Percentiles rank a stretch among this genome's conserved stretches.
These are phyloP conservation scores for Iguana delicatissima DNA, from an alignment of 2,797 vertebrate genomes.

Conservation along the genomic window DNA sequence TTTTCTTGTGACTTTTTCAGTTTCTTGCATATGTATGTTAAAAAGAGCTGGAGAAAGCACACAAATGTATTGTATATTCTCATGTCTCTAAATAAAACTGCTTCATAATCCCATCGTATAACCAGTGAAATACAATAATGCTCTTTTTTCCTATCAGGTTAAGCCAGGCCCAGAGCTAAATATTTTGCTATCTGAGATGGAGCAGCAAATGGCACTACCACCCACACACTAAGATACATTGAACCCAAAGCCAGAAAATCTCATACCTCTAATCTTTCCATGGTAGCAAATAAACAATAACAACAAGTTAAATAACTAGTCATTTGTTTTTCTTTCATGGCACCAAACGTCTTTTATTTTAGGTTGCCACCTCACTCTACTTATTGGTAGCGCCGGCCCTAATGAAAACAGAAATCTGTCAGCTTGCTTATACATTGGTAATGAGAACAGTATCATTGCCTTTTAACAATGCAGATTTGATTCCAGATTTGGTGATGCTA, in stretches of 20 bases:
- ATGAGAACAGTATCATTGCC: not conserved
- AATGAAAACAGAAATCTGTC: no score
- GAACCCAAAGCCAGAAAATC: no score
- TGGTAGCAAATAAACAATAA: not conserved
- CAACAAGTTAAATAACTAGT: not conserved
- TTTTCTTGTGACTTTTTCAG: constrained; percentile 42
- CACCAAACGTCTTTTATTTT: not conserved
- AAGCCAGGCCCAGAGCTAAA: not conserved
- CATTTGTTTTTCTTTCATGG: not conserved
- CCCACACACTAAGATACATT: no score
- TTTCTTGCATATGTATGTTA: constrained; percentile 46
- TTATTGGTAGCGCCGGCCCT: not conserved
- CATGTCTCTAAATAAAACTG: not conserved
- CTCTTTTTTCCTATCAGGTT: not conserved
- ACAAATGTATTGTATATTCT: constrained; percentile 44
- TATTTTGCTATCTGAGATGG: not conserved
- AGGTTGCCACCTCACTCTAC: not conserved
- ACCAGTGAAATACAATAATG: not conserved
- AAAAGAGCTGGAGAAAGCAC: constrained; percentile 27
- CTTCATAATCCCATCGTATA: not conserved
- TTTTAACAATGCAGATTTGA: not conserved
- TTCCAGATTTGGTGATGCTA: not conserved
- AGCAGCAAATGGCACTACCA: not conserved
- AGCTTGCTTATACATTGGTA: not conserved
- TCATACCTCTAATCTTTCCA: no score